Base-by-base conservation (phyloP, 2,888 invertebrate species). In the Clostera curtula region DNA sequence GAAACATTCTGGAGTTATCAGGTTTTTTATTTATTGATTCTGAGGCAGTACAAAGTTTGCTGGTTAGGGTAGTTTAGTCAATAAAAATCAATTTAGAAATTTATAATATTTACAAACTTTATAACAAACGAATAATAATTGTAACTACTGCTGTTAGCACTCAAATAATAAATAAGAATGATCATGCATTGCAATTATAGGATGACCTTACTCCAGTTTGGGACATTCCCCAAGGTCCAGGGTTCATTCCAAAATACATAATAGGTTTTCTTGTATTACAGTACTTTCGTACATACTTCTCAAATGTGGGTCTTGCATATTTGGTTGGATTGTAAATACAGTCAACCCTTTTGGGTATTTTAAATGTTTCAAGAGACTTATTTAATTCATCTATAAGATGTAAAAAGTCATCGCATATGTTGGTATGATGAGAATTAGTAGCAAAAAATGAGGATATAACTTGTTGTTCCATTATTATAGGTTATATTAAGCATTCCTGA, bases 151-250 rank as follows among this genome's bases (percentile, higher is more conserved):
- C n/a, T n/a, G n/a, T n/a, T n/a, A n/a, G n/a, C n/a, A n/a, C n/a
- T n/a, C n/a, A n/a, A n/a, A n/a, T n/a, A n/a, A n/a, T n/a, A n/a
- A n/a, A n/a, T n/a, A n/a, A n/a, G n/a, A n/a, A n/a, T n/a, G n/a
- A n/a, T n/a, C n/a, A n/a, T n/a, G n/a, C 22, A 12, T 13, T 10
- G 18, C 9, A 20, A 16, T 10, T 20, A 6, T 18, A 13, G 5
- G 19, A 1, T 20, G 19, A 13, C 40, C 86, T 85, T 85, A 93
- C 93, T 50, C 96, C 96, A 46, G 93, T 97, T 72, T 97, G 97
- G 13, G 92, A 92, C 97, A 97, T 97, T 38, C 97, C 97, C 90
- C 92, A 96, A 0, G 96, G 96, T n/a, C 97, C 97, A 7, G 97
- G 96, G 76, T 97, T 97, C 93, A 97, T 96, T 3, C 97, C 97